Percentiles rank a stretch among this genome's conserved stretches.
Evolutionary conservation across 2,113 vertebrate species (phyloP).

Genomic region (Oryzias melastigma): DNA sequence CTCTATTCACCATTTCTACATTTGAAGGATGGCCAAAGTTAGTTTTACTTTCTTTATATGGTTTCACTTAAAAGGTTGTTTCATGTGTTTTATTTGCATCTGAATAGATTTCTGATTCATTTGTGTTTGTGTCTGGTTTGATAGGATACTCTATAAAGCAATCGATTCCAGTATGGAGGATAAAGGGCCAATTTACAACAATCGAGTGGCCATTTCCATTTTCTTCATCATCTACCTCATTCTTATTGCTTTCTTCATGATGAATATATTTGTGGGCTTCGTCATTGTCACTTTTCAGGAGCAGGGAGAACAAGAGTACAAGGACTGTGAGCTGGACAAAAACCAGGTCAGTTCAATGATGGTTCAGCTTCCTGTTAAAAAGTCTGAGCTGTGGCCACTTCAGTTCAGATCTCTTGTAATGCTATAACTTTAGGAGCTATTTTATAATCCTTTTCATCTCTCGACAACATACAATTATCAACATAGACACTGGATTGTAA

Average conservation of each 20-base stretch:
- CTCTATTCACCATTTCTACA: constrained; percentile 91
- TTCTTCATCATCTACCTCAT: constrained; percentile 96
- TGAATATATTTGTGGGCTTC: constrained; percentile 97
- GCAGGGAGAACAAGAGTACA: constrained; percentile 54
- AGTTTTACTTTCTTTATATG: constrained; percentile 23
- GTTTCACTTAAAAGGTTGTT: background rate
- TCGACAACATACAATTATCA: no score
- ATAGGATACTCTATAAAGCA: constrained; percentile 85
- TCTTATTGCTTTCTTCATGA: constrained; percentile 97
- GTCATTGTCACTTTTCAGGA: constrained; percentile 56
- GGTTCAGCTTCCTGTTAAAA: no score
- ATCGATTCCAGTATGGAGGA: constrained; percentile 88
- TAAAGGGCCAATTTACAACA: constrained; percentile 86
- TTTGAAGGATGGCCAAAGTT: constrained; percentile 95
- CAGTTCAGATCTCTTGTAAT: no score
- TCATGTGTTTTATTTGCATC: background rate
- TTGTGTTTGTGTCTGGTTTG: background rate
- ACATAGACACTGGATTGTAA: no score
- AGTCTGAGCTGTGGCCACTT: no score
- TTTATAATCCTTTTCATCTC: no score
- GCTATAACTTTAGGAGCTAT: no score
- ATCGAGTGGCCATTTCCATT: constrained; percentile 87
- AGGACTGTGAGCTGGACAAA: constrained; percentile 85
- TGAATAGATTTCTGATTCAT: background rate
- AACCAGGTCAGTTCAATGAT: constrained; percentile 81